Evolutionary conservation across 2,113 vertebrate genomes (phyloP).

Genomic region (Pseudonaja textilis): DNA sequence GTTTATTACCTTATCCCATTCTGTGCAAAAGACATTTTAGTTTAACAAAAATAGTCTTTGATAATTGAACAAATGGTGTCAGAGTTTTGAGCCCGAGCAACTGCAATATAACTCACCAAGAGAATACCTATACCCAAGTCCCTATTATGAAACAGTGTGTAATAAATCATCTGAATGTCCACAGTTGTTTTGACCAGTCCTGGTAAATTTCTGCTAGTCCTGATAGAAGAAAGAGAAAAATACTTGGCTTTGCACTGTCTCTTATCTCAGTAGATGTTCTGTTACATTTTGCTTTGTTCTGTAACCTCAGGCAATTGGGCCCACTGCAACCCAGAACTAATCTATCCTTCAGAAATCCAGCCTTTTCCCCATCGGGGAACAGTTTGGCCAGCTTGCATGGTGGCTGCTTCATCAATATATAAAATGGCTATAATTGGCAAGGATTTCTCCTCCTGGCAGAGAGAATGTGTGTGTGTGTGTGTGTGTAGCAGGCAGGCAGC

Average conservation of each 20-base stretch:
- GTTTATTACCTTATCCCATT: neutral
- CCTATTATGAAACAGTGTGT: conserved; percentile 28
- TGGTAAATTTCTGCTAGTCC: neutral
- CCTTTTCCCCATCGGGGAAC: conserved; percentile 13
- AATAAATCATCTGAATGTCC: neutral
- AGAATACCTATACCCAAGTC: neutral
- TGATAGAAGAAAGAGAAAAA: neutral
- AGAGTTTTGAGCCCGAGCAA: conserved; percentile 21
- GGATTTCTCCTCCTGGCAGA: conserved; percentile 4
- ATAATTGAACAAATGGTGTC: conserved; percentile 8
- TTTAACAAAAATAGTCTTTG: neutral
- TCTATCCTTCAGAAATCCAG: neutral
- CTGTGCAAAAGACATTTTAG: neutral
- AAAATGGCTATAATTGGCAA: conserved; percentile 8
- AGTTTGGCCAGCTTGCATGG: conserved; percentile 15
- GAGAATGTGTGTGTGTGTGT: neutral
- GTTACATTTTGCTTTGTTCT: neutral
- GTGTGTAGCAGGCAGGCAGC: neutral
- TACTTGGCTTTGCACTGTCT: neutral
- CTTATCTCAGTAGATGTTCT: neutral
- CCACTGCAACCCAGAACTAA: neutral
- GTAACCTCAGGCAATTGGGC: neutral
- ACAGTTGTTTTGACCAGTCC: neutral
- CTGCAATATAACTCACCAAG: conserved; percentile 31
- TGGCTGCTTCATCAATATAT: neutral